Percentiles rank a stretch among this genome's conserved stretches.
Evolutionary conservation across 2,888 invertebrate species (phyloP).

Genomic region (Lamproptera curius): DNA sequence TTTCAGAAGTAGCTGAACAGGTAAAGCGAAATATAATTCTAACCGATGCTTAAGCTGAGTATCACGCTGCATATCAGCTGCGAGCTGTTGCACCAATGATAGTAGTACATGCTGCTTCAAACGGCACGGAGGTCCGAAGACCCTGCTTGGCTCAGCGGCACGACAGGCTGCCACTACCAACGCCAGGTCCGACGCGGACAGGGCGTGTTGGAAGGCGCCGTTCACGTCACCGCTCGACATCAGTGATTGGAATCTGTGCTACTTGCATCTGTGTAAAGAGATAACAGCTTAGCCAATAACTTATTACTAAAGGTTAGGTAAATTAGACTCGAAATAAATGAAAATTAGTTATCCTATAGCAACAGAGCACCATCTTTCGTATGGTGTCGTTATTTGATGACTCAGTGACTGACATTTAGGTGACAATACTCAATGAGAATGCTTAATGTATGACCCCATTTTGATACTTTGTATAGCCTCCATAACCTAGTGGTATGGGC

Average conservation of each 20-base stretch:
- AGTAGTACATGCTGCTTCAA: slow-evolving; percentile 93
- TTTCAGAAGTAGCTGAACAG: no score
- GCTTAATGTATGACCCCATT: no score
- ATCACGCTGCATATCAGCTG: slow-evolving; percentile 90
- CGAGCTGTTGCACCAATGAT: slow-evolving; percentile 95
- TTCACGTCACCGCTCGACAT: slow-evolving; percentile 86
- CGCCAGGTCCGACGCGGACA: slow-evolving; percentile 91
- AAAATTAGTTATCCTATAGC: no score
- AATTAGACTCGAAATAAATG: no score
- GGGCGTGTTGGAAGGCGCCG: slow-evolving; percentile 93
- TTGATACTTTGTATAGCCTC: no score
- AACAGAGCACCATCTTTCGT: no score
- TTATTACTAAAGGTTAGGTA: no score
- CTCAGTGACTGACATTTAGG: no score
- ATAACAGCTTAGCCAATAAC: no score
- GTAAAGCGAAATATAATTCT: neutral
- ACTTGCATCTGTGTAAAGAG: slow-evolving; percentile 70
- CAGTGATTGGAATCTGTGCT: slow-evolving; percentile 83
- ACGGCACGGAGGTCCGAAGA: slow-evolving; percentile 85
- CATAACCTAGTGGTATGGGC: no score
- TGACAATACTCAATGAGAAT: no score
- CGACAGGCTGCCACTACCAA: slow-evolving; percentile 93
- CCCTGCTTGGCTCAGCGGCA: slow-evolving; percentile 86
- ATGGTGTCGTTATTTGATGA: no score
- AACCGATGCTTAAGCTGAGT: slow-evolving; percentile 74